Percentiles rank a stretch among this genome's conserved stretches.
phyloP scores from a whole-genome alignment of 2,113 vertebrate species.

The Strix uralensis region DNA sequence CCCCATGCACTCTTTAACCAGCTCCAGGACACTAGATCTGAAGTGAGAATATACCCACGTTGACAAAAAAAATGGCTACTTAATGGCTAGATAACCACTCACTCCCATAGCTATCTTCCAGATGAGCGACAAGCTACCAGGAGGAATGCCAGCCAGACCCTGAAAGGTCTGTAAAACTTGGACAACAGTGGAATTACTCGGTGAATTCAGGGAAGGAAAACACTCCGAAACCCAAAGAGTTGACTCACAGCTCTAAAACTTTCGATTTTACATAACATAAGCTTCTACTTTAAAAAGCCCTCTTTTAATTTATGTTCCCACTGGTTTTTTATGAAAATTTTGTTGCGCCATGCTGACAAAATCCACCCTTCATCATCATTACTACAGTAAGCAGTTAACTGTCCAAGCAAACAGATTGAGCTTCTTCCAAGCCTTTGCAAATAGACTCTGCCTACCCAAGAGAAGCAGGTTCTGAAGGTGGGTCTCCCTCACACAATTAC shows the following conservation, averaged over 20 bases:
- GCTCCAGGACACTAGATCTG: background rate
- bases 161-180: background rate
- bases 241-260: background rate
- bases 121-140: background rate
- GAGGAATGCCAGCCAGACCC: background rate
- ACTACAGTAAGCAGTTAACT: background rate
- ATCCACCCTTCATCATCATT: background rate
- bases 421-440: background rate
- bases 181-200: background rate
- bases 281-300: background rate
- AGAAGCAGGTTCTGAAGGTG: background rate
- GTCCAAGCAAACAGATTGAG: background rate
- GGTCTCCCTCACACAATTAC: background rate
- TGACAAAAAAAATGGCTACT: background rate
- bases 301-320: background rate
- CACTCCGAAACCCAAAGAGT: background rate
- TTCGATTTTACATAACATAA: background rate
- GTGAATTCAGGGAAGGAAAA: background rate
- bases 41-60: background rate
- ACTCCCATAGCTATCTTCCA: background rate
- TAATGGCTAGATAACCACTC: background rate
- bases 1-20: background rate
- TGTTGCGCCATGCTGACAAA: background rate
- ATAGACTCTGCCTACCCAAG: background rate
- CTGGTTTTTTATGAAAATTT: background rate